These are phyloP conservation scores for Brachionus angularis DNA, from an alignment of 1,140 invertebrate species.

Conservation along the genomic window DNA sequence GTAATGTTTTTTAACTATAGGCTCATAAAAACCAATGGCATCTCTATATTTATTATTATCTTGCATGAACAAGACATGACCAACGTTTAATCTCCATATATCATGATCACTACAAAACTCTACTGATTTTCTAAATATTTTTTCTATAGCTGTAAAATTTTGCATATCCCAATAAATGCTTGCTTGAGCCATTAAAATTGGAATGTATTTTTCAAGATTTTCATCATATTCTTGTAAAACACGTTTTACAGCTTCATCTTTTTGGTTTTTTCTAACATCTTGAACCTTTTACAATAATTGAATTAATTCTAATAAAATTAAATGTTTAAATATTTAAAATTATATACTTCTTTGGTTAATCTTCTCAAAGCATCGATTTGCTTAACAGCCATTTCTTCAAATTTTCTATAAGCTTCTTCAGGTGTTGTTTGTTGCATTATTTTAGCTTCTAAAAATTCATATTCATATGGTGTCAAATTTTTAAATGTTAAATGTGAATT, in stretches of 20 bases:
- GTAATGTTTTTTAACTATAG: slow-evolving; percentile 92
- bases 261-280: slow-evolving; percentile 78
- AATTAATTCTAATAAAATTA: too few species aligned
- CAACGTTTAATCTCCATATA: slow-evolving; percentile 93
- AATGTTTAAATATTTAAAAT: too few species aligned
- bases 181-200: slow-evolving; percentile 95
- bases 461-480: slow-evolving; percentile 79
- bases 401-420: slow-evolving; percentile 91
- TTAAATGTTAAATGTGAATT: slow-evolving; percentile 95
- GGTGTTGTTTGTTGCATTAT: slow-evolving; percentile 95
- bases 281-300: slow-evolving; percentile 60
- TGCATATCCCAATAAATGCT: slow-evolving; percentile 98
- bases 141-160: slow-evolving; percentile 81
- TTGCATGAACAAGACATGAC: slow-evolving; percentile 98
- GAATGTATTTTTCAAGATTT: slow-evolving; percentile 78
- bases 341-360: slow-evolving; percentile 79
- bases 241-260: slow-evolving; percentile 81
- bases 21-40: slow-evolving; percentile 94
- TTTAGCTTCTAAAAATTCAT: slow-evolving; percentile 74
- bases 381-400: slow-evolving; percentile 87
- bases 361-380: slow-evolving; percentile 84
- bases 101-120: slow-evolving; percentile 97
- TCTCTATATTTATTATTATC: slow-evolving; percentile 98
- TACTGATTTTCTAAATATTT: slow-evolving; percentile 75
- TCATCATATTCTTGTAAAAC: slow-evolving; percentile 88